phyloP scores from a whole-genome alignment of 2,888 invertebrate genomes.

The Brachylomia viminalis region DNA sequence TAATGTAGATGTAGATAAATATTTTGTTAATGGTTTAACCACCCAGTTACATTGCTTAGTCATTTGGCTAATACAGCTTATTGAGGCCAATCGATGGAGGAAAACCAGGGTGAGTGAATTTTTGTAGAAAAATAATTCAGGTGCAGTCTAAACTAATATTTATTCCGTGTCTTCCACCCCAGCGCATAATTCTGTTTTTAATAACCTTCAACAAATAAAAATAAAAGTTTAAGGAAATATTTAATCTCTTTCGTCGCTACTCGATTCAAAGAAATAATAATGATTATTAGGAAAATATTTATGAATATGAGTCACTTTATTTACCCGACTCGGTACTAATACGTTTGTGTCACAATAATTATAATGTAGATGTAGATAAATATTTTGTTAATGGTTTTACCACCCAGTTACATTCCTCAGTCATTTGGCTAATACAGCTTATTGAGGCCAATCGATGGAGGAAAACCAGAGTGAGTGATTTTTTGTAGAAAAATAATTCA shows the following conservation, averaged over 20 bases:
- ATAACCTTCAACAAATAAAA: neutral
- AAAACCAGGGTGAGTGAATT: too few relatives aligned
- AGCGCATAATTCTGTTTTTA: neutral
- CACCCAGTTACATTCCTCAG: neutral
- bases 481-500: too few relatives aligned
- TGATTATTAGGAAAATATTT: neutral
- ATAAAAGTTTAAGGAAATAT: neutral
- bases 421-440: neutral
- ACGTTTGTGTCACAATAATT: conserved; percentile 6
- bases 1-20: neutral
- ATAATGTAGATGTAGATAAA: neutral
- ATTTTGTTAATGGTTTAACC: neutral
- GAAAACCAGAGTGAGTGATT: neutral
- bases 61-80: too few relatives aligned
- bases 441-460: neutral
- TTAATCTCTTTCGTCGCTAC: too few relatives aligned
- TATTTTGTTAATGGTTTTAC: neutral
- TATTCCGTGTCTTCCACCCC: too few relatives aligned
- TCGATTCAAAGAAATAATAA: neutral
- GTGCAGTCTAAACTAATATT: too few relatives aligned
- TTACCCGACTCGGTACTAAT: neutral
- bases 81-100: too few relatives aligned
- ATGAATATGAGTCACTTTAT: conserved; percentile 18
- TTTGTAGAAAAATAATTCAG: too few relatives aligned
- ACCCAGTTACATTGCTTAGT: too few relatives aligned